Conservation (phyloP, 2,797 vertebrate species). For the Periophthalmus magnuspinnatus region DNA sequence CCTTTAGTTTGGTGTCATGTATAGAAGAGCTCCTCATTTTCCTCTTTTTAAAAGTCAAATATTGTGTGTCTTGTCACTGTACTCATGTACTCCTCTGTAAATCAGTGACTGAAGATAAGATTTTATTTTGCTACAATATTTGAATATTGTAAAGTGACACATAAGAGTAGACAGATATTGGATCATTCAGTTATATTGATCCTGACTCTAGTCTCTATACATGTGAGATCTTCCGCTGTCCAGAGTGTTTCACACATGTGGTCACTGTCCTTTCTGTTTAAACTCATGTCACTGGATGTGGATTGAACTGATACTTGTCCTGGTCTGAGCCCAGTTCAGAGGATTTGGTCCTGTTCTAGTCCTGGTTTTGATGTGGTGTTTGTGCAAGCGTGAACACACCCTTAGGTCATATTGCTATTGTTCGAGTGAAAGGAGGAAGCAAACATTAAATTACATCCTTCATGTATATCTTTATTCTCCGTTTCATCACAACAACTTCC, state of each 20-base stretch:
- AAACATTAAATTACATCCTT: not conserved
- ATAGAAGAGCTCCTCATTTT: not conserved
- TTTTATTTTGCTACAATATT: not conserved
- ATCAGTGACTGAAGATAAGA: not conserved
- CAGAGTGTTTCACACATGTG: slow-evolving; percentile 24
- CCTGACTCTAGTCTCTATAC: slow-evolving; percentile 16
- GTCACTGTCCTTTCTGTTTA: slow-evolving; percentile 1
- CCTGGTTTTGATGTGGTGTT: slow-evolving; percentile 13
- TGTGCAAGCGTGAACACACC: not conserved
- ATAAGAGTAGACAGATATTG: not conserved
- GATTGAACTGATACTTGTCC: not conserved
- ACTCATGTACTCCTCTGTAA: not conserved
- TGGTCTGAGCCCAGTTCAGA: not conserved
- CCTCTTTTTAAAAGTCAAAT: slow-evolving; percentile 28
- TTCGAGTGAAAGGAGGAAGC: slow-evolving; percentile 2
- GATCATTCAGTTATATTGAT: not conserved
- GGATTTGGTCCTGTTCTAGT: slow-evolving; percentile 26
- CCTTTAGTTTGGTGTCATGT: slow-evolving; percentile 2
- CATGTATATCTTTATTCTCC: slow-evolving; percentile 44
- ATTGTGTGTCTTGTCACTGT: not conserved
- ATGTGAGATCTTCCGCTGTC: slow-evolving; percentile 30
- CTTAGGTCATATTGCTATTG: slow-evolving; percentile 7
- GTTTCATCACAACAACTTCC: slow-evolving; percentile 62
- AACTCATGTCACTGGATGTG: too few relatives aligned
- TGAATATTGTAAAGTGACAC: not conserved